Base-by-base conservation (phyloP, 1,140 invertebrate species). In the Drosophila mauritiana region DNA sequence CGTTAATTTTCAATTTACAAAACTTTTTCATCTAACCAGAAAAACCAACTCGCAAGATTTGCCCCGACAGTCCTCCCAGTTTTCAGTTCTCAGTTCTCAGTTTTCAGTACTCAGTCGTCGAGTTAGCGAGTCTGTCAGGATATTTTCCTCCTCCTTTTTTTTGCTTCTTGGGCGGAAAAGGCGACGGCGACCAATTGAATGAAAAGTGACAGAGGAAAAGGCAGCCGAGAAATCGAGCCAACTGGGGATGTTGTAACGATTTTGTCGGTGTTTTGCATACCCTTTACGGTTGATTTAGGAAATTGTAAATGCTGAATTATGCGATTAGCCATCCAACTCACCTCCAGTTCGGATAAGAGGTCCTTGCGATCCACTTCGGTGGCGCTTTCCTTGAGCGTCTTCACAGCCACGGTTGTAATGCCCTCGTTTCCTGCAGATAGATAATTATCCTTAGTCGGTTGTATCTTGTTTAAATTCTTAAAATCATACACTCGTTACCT, bases 351-450 rank as follows among this genome's bases (percentile, higher is more conserved):
- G 42, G 97, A 97, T 0, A 97, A 91, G 15, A 99, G 93, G 92
- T 99, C 98, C 27, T 95, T 93, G 76, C 96, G 95, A 90, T 99
- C 98, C 67, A 96, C 95, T 82, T 98, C 97, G 7, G 95, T 96
- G 0, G 98, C 97, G 89, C 97, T 98, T 91, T 98, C 97, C 93
- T 98, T 98, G 0, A 98, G 92, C 0, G 97, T 98, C 92, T 98
- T 98, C 3, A 98, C 97, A 1, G 97, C 97, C 0, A 98, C 97
- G 0, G 96, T 95, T 45, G 95, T 94, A 22, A 95, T 93, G 0
- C 95, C 95, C 70, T 95, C 94, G 67, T 94, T 94, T 25, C 94
- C 95, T 95, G 81, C 31, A 31, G 10, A 10, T 22, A 88, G 70
- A 83, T 63, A 67, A 45, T 4, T 4, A 17, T 22, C 3, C 3